Evolutionary conservation across 2,797 vertebrate genomes (phyloP).

Genomic region (Pangasius macronema): DNA sequence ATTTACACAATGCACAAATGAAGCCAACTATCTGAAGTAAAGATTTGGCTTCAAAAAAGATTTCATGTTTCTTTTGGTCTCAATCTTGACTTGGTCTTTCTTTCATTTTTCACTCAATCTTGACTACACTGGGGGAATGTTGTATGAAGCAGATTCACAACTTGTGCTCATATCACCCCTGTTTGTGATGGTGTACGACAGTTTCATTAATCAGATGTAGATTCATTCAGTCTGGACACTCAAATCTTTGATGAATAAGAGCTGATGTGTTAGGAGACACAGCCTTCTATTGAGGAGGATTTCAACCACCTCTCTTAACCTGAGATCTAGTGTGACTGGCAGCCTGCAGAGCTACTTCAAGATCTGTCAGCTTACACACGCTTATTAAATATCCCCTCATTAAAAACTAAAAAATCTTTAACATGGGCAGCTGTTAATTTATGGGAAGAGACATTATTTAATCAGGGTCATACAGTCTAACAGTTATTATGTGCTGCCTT

Average conservation of each 20-base stretch:
- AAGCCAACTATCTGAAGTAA: too few species aligned
- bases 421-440: neutral
- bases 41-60: too few species aligned
- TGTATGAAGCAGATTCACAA: neutral
- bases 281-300: neutral
- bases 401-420: neutral
- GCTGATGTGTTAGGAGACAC: neutral
- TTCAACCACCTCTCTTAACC: neutral
- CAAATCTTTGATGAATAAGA: neutral
- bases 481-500: neutral
- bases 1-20: too few species aligned
- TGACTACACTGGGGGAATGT: neutral
- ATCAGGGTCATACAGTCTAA: neutral
- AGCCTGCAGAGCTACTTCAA: neutral
- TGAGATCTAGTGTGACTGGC: neutral
- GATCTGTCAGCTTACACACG: neutral
- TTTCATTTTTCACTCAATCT: too few species aligned
- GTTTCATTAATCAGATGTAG: neutral
- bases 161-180: neutral
- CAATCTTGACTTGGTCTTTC: too few species aligned
- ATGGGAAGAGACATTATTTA: neutral
- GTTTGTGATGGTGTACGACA: neutral
- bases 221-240: neutral
- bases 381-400: neutral
- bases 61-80: too few species aligned